Evolutionary conservation across 2,797 vertebrate genomes (phyloP), one percentile per base, ranked within the genome.

Genomic region (Leptodactylus fallax): DNA sequence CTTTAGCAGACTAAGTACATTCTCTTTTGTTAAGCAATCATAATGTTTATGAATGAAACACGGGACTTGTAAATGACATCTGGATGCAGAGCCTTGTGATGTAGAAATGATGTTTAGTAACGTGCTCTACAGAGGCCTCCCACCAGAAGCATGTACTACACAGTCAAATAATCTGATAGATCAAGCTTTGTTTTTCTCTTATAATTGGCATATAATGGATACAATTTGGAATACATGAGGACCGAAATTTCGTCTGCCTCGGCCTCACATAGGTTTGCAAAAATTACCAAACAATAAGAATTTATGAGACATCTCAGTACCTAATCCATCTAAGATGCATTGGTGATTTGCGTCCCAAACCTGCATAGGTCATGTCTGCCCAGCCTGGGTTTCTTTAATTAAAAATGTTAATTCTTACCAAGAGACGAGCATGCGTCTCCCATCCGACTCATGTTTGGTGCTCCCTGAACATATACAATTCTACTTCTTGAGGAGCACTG

Each of bases 51-150:
- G 11, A 60, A 45, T 60, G 78, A 60, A 60, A 60, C 27, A 19
- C 6, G 56, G 56, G 56, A 45, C 55, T 79, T 60, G 78, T 80
- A 80, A 61, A 80, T 45, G 55, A 45, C 58, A 47, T n/a, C 17
- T 60, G 78, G 78, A 80, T 4, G 58, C 23, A 63, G 58, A 80
- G 36, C 11, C 45, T n/a, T 11, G 36, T n/a, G 27, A 61, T 61
- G 9, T 12, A 7, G 55, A 80, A 71, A 56, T 16, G 6, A 36
- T 36, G 36, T 36, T 36, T 36, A 36, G 36, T 36, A 56, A 58
- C 25, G 27, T 11, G 21, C 27, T 27, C 53, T 79, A 79, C 25
- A 60, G 56, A 63, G 17, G 12, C 45, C 58, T 80, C 55, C 55
- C 25, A 79, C 19, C 14, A 7, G 27, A 79, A 19, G 17, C 11